Evolutionary conservation across 2,113 vertebrate species (phyloP).

Genomic region (Petromus typicus): DNA sequence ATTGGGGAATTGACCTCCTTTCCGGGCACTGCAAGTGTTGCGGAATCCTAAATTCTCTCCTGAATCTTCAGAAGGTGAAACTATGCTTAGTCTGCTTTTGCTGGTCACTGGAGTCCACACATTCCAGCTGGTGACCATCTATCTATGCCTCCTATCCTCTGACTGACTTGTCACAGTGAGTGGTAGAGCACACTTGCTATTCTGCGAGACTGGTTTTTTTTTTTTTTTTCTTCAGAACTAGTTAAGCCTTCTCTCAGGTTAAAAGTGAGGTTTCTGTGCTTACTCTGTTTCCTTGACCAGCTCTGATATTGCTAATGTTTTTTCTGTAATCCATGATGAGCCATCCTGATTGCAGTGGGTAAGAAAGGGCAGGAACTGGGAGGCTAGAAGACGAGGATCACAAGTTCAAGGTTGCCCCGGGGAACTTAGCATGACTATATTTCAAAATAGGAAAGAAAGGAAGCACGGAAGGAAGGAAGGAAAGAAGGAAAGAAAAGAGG

Average conservation of each 20-base stretch:
- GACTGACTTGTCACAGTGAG: background rate
- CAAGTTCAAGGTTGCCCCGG: background rate
- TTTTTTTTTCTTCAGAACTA: background rate
- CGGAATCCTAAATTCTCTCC: background rate
- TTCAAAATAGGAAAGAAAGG: background rate
- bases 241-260: background rate
- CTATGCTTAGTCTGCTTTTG: background rate
- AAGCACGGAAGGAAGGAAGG: background rate
- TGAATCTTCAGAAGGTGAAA: background rate
- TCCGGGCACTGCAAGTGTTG: background rate
- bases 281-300: background rate
- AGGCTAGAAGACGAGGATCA: background rate
- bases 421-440: background rate
- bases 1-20: background rate
- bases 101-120: background rate
- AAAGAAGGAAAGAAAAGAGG: background rate
- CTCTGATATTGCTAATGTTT: background rate
- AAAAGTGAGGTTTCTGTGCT: background rate
- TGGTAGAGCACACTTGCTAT: background rate
- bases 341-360: background rate
- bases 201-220: slow-evolving; percentile 32
- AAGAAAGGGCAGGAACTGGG: background rate
- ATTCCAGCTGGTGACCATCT: background rate
- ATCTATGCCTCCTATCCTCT: background rate
- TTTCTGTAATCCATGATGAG: background rate